phyloP scores from a whole-genome alignment of 2,888 invertebrate species.

The Parelbella ahira region DNA sequence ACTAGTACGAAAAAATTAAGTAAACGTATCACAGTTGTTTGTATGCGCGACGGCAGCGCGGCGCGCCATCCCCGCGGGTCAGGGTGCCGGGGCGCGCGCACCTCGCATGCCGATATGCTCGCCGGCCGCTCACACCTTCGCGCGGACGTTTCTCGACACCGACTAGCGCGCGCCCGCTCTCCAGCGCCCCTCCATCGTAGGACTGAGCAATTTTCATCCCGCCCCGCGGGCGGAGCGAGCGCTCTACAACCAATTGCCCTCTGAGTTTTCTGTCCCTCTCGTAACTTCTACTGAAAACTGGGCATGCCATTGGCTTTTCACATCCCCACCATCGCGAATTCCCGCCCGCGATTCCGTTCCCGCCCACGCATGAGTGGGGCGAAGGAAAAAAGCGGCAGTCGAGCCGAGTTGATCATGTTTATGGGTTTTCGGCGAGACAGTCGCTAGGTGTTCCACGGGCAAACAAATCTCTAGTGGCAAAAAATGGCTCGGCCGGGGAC shows the following conservation, averaged over 20 bases:
- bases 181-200: conserved; percentile 74
- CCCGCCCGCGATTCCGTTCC: conserved; percentile 44
- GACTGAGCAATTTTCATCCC: conserved; percentile 60
- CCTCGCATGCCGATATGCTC: conserved; percentile 62
- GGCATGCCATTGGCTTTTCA: conserved; percentile 48
- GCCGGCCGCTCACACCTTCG: conserved; percentile 63
- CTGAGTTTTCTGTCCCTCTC: conserved; percentile 63
- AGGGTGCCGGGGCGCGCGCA: conserved; percentile 66
- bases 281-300: conserved; percentile 40
- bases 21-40: conserved; percentile 72
- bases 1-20: conserved; percentile 52
- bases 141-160: conserved; percentile 69
- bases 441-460: conserved; percentile 64
- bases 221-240: conserved; percentile 55
- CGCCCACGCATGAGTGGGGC: conserved; percentile 60
- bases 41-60: conserved; percentile 70
- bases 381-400: conserved; percentile 72
- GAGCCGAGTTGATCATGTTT: conserved; percentile 73
- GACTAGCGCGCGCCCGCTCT: conserved; percentile 75
- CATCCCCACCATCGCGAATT: conserved; percentile 48
- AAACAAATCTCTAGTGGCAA: conserved; percentile 79
- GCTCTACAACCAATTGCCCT: conserved; percentile 51
- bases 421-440: conserved; percentile 77
- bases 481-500: conserved; percentile 73
- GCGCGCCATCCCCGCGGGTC: conserved; percentile 73